These are phyloP conservation scores for Nysson spinosus DNA, from an alignment of 2,888 invertebrate genomes.

Conservation along the genomic window DNA sequence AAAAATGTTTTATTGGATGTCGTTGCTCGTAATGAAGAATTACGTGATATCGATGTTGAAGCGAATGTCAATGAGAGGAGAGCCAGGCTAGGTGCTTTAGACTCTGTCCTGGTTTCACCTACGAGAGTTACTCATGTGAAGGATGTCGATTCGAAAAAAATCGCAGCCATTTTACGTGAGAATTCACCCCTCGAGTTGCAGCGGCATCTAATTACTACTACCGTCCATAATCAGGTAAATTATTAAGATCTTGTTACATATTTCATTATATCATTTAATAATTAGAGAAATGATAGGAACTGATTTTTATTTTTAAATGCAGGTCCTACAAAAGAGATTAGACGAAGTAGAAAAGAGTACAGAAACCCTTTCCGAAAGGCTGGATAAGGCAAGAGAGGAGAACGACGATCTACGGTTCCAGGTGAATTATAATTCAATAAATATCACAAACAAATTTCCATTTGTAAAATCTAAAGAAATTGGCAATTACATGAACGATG, in stretches of 20 bases:
- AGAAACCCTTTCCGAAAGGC: conserved; percentile 82
- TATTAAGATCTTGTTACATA: not conserved
- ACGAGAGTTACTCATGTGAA: conserved; percentile 82
- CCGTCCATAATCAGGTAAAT: conserved; percentile 90
- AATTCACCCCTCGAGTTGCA: conserved; percentile 89
- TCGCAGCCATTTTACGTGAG: conserved; percentile 90
- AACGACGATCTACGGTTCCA: conserved; percentile 90
- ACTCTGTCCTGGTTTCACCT: conserved; percentile 84
- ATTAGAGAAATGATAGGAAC: not conserved
- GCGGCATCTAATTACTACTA: conserved; percentile 88
- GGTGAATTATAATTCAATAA: conserved; percentile 75
- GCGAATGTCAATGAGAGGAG: conserved; percentile 68
- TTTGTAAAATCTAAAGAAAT: too few relatives aligned
- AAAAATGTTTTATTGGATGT: conserved; percentile 72
- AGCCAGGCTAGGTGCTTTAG: conserved; percentile 81
- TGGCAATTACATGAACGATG: too few relatives aligned
- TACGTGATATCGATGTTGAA: conserved; percentile 59
- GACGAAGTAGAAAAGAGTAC: conserved; percentile 84
- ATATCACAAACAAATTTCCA: not conserved
- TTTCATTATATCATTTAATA: not conserved
- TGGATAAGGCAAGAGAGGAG: conserved; percentile 87
- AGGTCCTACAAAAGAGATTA: conserved; percentile 86
- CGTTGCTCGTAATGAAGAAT: conserved; percentile 56
- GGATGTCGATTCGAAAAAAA: conserved; percentile 85
- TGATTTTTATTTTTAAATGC: conserved; percentile 58